Evolutionary conservation across 2,113 vertebrate species (phyloP).

Genomic region (Rhipidura dahli): DNA sequence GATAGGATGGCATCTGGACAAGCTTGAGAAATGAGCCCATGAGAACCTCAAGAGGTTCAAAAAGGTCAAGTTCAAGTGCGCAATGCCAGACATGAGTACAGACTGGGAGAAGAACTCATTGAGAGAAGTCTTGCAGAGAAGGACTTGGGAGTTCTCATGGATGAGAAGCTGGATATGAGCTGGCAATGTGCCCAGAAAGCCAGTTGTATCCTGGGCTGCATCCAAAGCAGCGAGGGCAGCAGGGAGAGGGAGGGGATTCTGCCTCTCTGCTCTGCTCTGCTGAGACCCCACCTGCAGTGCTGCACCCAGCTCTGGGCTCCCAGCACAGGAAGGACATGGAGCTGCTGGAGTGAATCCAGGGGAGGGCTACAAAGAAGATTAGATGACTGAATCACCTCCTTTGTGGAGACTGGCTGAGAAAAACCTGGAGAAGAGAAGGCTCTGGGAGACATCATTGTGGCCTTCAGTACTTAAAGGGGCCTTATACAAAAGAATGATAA

Average conservation of each 20-base stretch:
- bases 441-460: too few relatives aligned
- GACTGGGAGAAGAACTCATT: not conserved
- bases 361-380: not conserved
- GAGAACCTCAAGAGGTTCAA: not conserved
- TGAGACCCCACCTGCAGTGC: not conserved
- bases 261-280: not conserved
- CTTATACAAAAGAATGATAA: not conserved
- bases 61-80: too few relatives aligned
- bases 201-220: not conserved
- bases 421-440: not conserved
- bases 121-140: not conserved
- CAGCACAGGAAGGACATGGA: not conserved
- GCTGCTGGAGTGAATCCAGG: not conserved
- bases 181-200: not conserved
- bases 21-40: not conserved
- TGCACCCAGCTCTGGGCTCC: not conserved
- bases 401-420: not conserved
- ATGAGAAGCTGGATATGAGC: not conserved
- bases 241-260: not conserved
- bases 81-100: not conserved
- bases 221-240: not conserved
- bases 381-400: not conserved
- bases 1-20: not conserved
- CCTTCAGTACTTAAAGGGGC: not conserved
- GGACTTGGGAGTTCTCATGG: not conserved